phyloP scores from a whole-genome alignment of 2,888 invertebrate species.

The Lithophane ornitopus region DNA sequence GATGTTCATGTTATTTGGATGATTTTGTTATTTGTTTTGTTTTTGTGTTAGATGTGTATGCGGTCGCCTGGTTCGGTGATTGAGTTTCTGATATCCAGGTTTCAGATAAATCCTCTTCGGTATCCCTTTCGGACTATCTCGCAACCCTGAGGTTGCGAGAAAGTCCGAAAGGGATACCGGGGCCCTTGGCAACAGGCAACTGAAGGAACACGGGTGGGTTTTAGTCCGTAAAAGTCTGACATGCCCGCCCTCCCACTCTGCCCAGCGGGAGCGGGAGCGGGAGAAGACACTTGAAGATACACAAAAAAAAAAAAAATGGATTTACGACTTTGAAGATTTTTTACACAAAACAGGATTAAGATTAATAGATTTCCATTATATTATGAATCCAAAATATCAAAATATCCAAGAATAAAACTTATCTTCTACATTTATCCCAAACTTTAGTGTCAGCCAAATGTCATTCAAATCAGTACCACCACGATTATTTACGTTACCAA shows the following conservation, averaged over 20 bases:
- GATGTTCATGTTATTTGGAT: constrained; percentile 7
- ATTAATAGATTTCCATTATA: neutral
- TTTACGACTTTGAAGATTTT: neutral
- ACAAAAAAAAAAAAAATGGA: too few species aligned
- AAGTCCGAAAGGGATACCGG: too few species aligned
- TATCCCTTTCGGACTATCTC: too few species aligned
- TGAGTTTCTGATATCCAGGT: neutral
- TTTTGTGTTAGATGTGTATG: neutral
- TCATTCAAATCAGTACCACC: neutral
- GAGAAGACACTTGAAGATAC: too few species aligned
- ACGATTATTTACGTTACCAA: neutral
- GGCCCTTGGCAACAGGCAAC: too few species aligned
- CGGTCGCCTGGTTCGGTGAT: neutral
- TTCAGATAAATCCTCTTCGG: too few species aligned
- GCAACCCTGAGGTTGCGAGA: too few species aligned
- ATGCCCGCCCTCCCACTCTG: too few species aligned
- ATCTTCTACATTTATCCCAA: neutral
- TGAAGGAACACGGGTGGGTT: too few species aligned
- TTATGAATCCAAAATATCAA: neutral
- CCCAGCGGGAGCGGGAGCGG: too few species aligned
- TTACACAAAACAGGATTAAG: neutral
- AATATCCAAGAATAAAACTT: neutral
- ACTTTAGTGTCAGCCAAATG: neutral
- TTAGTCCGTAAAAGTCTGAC: too few species aligned
- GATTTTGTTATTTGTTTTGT: constrained; percentile 20